Percentiles rank a stretch among this genome's conserved stretches.
Evolutionary conservation across 1,140 invertebrate species (phyloP).

Genomic region (Chironomus striatipennis): DNA sequence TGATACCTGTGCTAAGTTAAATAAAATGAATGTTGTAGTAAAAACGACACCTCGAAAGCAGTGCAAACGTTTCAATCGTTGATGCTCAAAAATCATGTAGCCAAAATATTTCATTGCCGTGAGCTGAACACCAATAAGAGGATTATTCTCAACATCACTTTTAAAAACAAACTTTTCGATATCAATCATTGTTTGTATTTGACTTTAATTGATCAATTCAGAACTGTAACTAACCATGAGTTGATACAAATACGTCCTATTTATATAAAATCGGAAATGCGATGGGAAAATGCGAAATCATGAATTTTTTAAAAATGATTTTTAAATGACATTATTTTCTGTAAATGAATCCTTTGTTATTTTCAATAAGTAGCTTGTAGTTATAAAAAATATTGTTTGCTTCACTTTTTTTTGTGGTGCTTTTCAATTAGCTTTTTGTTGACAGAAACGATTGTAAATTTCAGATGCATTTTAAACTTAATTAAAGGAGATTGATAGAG

Average conservation of each 20-base stretch:
- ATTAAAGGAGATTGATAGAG: no score
- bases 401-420: no score
- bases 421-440: no score
- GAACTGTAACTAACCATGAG: neutral
- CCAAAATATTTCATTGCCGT: neutral
- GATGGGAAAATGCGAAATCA: neutral
- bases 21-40: neutral
- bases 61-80: neutral
- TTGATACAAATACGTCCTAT: neutral
- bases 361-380: no score
- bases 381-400: no score
- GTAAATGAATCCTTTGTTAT: no score
- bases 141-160: neutral
- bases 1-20: neutral
- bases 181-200: neutral
- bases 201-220: neutral
- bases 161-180: conserved; percentile 15
- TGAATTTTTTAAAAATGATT: neutral
- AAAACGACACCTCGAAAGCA: neutral
- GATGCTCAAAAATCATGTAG: neutral
- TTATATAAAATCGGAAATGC: neutral
- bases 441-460: no score
- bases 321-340: neutral
- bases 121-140: neutral
- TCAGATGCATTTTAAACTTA: no score